These are phyloP conservation scores for Amazonetta brasiliensis DNA, from an alignment of 2,797 vertebrate genomes.

Conservation along the genomic window DNA sequence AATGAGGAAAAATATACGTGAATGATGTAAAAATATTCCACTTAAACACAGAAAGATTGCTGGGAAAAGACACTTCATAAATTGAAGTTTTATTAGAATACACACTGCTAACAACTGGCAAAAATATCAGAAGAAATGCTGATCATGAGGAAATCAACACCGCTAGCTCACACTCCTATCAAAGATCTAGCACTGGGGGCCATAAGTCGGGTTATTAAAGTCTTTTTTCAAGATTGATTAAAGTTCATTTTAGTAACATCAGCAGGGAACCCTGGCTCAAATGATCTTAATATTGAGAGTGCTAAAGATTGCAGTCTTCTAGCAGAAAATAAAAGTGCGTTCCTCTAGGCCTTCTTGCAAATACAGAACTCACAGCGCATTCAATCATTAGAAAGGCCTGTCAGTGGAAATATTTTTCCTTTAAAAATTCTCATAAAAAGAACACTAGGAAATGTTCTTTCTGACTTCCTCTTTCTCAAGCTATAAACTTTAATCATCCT, in stretches of 20 bases:
- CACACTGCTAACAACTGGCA: background rate
- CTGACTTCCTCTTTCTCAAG: background rate
- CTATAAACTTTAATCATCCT: background rate
- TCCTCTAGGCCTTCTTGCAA: slow-evolving; percentile 1
- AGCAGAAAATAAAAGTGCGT: background rate
- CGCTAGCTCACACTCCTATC: background rate
- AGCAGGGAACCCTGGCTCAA: slow-evolving; percentile 1
- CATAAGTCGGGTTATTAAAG: slow-evolving; percentile 17
- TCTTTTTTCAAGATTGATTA: background rate
- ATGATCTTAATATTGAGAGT: background rate
- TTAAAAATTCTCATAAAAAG: background rate
- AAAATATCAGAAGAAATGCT: slow-evolving; percentile 10
- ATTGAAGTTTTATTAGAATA: background rate
- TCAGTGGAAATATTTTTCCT: background rate
- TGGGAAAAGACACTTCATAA: background rate
- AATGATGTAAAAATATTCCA: background rate
- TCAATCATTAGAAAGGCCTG: background rate
- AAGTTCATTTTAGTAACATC: slow-evolving; percentile 26
- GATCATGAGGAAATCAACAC: background rate
- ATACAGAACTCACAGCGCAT: background rate
- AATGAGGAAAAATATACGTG: background rate
- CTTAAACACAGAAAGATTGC: background rate
- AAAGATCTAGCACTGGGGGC: background rate
- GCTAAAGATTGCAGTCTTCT: background rate
- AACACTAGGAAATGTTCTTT: background rate